Conservation (phyloP, 2,797 vertebrate genomes). For the Adelosebastes latens region DNA sequence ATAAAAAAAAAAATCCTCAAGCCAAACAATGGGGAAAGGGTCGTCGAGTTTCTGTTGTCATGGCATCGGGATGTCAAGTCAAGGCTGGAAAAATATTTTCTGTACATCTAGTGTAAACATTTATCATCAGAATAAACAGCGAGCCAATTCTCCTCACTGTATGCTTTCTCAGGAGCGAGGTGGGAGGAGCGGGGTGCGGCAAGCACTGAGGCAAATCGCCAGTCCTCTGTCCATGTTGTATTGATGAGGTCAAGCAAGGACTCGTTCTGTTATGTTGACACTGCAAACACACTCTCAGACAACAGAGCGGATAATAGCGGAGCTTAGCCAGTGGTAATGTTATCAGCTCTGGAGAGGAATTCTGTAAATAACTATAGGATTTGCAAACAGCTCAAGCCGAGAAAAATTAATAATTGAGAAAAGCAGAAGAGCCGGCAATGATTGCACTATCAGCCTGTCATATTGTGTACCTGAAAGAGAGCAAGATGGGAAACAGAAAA, state of each 20-base stretch:
- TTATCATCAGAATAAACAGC: slow-evolving; percentile 47
- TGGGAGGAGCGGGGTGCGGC: neutral
- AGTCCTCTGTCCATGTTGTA: slow-evolving; percentile 28
- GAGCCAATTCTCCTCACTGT: slow-evolving; percentile 22
- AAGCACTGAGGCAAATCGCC: neutral
- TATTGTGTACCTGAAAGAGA: neutral
- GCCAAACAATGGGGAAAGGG: neutral
- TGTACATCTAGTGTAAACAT: slow-evolving; percentile 51
- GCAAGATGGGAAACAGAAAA: neutral
- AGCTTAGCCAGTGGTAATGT: slow-evolving; percentile 45
- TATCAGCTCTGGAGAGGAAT: slow-evolving; percentile 40
- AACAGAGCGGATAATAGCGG: slow-evolving; percentile 48
- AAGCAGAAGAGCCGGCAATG: slow-evolving; percentile 13
- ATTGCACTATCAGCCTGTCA: slow-evolving; percentile 22
- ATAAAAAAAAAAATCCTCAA: neutral
- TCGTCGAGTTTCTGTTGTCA: slow-evolving; percentile 15
- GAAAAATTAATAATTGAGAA: slow-evolving; percentile 38
- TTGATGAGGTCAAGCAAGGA: slow-evolving; percentile 69
- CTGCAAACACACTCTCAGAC: slow-evolving; percentile 50
- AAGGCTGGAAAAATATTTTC: neutral
- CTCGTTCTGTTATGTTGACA: slow-evolving; percentile 61
- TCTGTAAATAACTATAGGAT: slow-evolving; percentile 51
- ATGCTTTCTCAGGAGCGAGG: slow-evolving; percentile 18
- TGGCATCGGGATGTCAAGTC: slow-evolving; percentile 4
- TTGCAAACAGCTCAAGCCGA: slow-evolving; percentile 28